Percentiles rank a stretch among this genome's conserved stretches.
Evolutionary conservation across 2,113 vertebrate genomes (phyloP).

Genomic region (Emydocephalus ijimae): DNA sequence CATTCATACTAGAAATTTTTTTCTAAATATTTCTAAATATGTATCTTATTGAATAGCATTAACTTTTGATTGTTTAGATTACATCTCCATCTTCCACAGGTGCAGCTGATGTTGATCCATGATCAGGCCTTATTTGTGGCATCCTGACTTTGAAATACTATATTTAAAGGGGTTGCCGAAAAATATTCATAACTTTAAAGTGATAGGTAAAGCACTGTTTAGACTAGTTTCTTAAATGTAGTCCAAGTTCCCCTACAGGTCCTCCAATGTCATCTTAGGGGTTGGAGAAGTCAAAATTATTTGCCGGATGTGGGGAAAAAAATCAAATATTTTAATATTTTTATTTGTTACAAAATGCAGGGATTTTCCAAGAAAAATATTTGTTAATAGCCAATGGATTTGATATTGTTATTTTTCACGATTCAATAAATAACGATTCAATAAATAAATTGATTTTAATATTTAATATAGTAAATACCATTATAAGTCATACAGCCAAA

Average conservation of each 20-base stretch:
- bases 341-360: neutral
- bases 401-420: neutral
- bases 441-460: neutral
- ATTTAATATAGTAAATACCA: neutral
- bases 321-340: neutral
- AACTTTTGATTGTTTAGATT: neutral
- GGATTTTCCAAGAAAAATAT: neutral
- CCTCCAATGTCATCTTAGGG: neutral
- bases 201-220: neutral
- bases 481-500: neutral
- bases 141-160: neutral
- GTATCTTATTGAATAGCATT: neutral
- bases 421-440: neutral
- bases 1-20: neutral
- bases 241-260: neutral
- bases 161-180: neutral
- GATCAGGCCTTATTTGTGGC: neutral
- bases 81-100: neutral
- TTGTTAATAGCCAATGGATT: neutral
- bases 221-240: neutral
- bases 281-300: neutral
- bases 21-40: neutral
- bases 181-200: neutral
- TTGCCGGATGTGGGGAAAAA: neutral
- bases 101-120: neutral